Evolutionary conservation across 2,888 invertebrate genomes (phyloP).

Genomic region (Tetramorium bicarinatum): DNA sequence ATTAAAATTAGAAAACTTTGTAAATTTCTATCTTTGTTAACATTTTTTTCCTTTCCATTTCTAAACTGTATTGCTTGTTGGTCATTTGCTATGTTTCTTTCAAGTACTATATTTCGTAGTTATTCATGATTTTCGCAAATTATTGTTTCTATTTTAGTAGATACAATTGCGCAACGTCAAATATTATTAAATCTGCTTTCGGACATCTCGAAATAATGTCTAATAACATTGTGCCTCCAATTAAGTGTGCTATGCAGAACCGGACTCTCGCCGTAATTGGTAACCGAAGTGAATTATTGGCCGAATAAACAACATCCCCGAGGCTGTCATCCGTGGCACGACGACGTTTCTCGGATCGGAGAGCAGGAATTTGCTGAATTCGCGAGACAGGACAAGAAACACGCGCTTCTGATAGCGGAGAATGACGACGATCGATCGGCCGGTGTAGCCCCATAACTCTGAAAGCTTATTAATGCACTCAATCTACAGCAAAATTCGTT

Average conservation of each 20-base stretch:
- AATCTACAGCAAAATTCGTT: slow-evolving; percentile 38
- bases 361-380: slow-evolving; percentile 45
- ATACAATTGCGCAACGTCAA: not conserved
- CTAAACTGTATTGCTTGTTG: not conserved
- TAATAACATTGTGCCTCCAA: slow-evolving; percentile 61
- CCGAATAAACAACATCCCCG: slow-evolving; percentile 21
- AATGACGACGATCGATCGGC: slow-evolving; percentile 24
- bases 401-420: slow-evolving; percentile 4
- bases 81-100: too few species aligned
- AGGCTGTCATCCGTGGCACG: slow-evolving; percentile 1
- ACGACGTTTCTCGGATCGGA: slow-evolving; percentile 30
- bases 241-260: slow-evolving; percentile 48
- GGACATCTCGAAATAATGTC: slow-evolving; percentile 55
- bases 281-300: slow-evolving; percentile 69
- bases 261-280: slow-evolving; percentile 57
- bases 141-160: not conserved
- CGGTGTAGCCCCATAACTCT: not conserved
- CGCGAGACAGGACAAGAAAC: slow-evolving; percentile 20
- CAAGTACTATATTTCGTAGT: not conserved
- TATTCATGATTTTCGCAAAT: not conserved
- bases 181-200: slow-evolving; percentile 28
- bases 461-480: slow-evolving; percentile 50
- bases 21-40: not conserved
- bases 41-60: not conserved
- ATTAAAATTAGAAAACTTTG: not conserved